Evolutionary conservation across 2,888 invertebrate species (phyloP), one percentile per base, ranked within the genome.

Genomic region (Spilarctia lutea): DNA sequence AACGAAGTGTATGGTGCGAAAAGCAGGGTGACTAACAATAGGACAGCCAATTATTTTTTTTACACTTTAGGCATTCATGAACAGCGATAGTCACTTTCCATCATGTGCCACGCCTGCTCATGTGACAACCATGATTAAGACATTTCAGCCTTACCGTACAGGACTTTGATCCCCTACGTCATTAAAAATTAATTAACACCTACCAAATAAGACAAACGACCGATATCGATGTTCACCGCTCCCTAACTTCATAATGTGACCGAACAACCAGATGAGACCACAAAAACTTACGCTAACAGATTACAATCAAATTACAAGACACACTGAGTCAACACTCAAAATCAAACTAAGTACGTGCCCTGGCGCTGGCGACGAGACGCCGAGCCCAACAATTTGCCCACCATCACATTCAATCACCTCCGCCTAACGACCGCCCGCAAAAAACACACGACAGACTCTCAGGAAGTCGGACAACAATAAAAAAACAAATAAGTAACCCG

Each of bases 321-420:
- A 84, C 87, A 88, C 86, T 84, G 89, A 89, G 84, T 90, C 91
- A 91, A 91, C 92, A 93, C 85, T 88, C 86, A 85, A 84, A 88
- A 89, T 88, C 88, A 87, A 87, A 88, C 83, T 81, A 83, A 82
- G 86, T 91, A 94, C 93, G 92, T 94, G 76, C 66, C 20, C 24
- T 56, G 56, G 71, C 68, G 42, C 65, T 68, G 65, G 75, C 75
- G 68, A 72, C 75, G 69, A 48, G 80, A 79, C 77, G 77, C 68
- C 65, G 71, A 70, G 76, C 85, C 91, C 88, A 86, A 89, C 92
- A 93, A 94, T 93, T 93, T 92, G 90, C 88, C 89, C 90, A 89
- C 94, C 92, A 94, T 94, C 94, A 92, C 94, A 95, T 95, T 96
- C 95, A 95, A 95, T 95, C 94, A 93, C 91, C 94, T 92, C 91